Conservation (phyloP, 2,888 invertebrate genomes). For the Ichneumon xanthorius region DNA sequence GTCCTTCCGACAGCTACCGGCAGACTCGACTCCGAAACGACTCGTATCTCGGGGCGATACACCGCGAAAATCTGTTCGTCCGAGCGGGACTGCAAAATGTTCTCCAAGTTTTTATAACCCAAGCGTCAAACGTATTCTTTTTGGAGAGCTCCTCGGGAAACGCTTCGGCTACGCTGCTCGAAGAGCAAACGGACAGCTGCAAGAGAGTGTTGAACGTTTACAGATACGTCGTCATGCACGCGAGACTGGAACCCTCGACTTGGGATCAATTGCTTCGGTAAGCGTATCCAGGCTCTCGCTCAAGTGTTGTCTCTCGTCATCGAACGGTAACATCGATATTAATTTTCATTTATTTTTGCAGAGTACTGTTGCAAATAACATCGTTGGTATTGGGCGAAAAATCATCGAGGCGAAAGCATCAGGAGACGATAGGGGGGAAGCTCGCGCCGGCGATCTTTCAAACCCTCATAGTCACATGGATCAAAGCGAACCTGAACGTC, state of each 20-base stretch:
- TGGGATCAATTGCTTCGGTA: conserved; percentile 89
- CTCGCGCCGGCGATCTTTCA: conserved; percentile 95
- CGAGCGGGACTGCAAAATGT: conserved; percentile 94
- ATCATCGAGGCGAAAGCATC: conserved; percentile 91
- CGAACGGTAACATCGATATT: background rate
- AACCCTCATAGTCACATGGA: conserved; percentile 99
- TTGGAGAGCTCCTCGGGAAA: conserved; percentile 87
- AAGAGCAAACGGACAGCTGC: conserved; percentile 98
- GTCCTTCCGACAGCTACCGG: conserved; percentile 81
- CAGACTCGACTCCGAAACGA: conserved; percentile 90
- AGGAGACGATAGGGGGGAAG: conserved; percentile 89
- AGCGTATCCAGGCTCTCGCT: background rate
- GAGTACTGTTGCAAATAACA: conserved; percentile 95
- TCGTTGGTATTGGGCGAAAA: conserved; percentile 94
- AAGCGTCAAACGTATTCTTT: conserved; percentile 97
- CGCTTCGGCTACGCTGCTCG: conserved; percentile 89
- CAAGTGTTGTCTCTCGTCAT: background rate
- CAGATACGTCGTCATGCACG: conserved; percentile 98
- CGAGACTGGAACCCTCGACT: conserved; percentile 95
- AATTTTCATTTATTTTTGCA: conserved; percentile 64
- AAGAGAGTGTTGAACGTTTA: conserved; percentile 98
- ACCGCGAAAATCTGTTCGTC: conserved; percentile 92
- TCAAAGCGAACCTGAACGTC: conserved; percentile 98
- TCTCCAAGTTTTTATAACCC: conserved; percentile 95
- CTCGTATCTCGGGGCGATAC: conserved; percentile 94